Conservation (phyloP, 2,888 invertebrate species). For the Autographa pulchrina region DNA sequence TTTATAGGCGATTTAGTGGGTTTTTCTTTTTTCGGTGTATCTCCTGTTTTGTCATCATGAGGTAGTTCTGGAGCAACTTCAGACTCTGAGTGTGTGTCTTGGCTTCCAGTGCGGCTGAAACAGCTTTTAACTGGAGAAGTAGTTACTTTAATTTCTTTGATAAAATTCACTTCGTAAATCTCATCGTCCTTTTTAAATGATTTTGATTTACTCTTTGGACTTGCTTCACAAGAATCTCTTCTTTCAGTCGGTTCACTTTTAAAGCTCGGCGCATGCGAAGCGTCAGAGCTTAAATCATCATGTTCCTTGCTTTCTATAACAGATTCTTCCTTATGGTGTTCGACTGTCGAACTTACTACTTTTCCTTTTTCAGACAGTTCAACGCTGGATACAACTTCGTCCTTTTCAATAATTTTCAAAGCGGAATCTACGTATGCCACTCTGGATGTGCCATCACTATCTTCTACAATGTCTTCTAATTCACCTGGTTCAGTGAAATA, state of each 20-base stretch:
- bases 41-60: constrained; percentile 81
- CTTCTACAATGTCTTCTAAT: constrained; percentile 84
- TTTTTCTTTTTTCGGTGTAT: constrained; percentile 81
- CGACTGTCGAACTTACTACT: constrained; percentile 82
- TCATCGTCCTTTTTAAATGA: constrained; percentile 87
- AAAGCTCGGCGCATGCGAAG: constrained; percentile 84
- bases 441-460: constrained; percentile 79
- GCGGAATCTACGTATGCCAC: constrained; percentile 83
- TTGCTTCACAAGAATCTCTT: constrained; percentile 80
- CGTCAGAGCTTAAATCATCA: constrained; percentile 85
- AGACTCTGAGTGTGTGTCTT: constrained; percentile 89
- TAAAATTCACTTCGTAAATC: constrained; percentile 87
- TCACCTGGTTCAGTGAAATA: constrained; percentile 87
- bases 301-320: constrained; percentile 87
- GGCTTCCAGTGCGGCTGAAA: constrained; percentile 88
- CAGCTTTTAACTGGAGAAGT: constrained; percentile 86
- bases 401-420: constrained; percentile 84
- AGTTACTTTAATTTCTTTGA: constrained; percentile 88
- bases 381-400: constrained; percentile 81
- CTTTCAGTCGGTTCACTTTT: constrained; percentile 82
- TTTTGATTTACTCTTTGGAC: constrained; percentile 84
- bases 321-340: constrained; percentile 86
- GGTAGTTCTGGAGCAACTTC: constrained; percentile 87
- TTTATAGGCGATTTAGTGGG: constrained; percentile 81
- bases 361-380: constrained; percentile 86